Conservation (phyloP, 2,113 vertebrate species). For the Lynx canadensis region DNA sequence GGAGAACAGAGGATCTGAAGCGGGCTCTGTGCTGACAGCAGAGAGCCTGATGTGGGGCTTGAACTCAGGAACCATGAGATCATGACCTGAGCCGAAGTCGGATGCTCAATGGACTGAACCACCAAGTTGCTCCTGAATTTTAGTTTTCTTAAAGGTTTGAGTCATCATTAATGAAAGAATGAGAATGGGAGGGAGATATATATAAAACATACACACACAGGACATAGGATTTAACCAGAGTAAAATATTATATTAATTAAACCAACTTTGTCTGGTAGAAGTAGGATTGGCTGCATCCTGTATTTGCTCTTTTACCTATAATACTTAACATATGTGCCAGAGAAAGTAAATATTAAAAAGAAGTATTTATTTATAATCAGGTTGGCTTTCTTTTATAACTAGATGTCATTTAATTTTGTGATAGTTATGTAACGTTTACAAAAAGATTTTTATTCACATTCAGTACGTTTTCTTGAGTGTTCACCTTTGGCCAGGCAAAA, state of each 20-base stretch:
- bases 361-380: not conserved
- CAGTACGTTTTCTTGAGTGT: not conserved
- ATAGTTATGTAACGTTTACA: not conserved
- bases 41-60: too few relatives aligned
- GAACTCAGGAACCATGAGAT: too few relatives aligned
- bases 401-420: not conserved
- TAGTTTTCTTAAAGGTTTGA: conserved; percentile 48
- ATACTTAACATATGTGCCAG: not conserved
- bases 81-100: too few relatives aligned
- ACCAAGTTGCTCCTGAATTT: not conserved
- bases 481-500: not conserved
- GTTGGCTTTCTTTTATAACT: conserved; percentile 31
- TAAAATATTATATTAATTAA: conserved; percentile 28
- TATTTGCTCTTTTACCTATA: not conserved
- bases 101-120: too few relatives aligned
- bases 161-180: conserved; percentile 40
- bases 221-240: not conserved
- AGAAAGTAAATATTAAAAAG: conserved; percentile 38
- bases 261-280: not conserved
- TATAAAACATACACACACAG: not conserved
- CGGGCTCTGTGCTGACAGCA: too few relatives aligned
- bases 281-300: not conserved
- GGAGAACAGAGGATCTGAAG: too few relatives aligned
- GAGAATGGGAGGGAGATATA: not conserved
- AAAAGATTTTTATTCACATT: not conserved